A percentile compares a stretch with the other conserved stretches of the same genome.
phyloP scores from a whole-genome alignment of 2,888 invertebrate genomes.

The Heliconius aoede region DNA sequence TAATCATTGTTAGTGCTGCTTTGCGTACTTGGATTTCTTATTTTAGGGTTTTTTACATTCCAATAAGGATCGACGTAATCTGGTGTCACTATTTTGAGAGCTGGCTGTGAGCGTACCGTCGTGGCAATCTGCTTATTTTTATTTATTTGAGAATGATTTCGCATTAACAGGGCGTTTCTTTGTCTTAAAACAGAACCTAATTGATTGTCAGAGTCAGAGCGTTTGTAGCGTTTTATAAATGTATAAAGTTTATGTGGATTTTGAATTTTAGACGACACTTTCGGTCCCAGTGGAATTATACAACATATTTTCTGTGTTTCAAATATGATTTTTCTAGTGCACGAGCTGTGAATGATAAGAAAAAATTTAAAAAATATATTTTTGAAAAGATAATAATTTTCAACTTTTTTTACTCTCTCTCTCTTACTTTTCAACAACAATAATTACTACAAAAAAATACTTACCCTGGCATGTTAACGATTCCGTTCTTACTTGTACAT shows the following conservation, averaged over 20 bases:
- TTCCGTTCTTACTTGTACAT: constrained; percentile 60
- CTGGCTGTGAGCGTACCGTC: constrained; percentile 47
- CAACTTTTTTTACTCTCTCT: too few relatives aligned
- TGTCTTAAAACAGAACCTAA: constrained; percentile 59
- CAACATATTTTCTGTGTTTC: constrained; percentile 59
- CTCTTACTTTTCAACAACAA: not conserved
- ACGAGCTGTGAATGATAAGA: constrained; percentile 46
- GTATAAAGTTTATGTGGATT: constrained; percentile 51
- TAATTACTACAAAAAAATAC: constrained; percentile 25
- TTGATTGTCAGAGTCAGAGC: constrained; percentile 53
- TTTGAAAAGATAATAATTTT: not conserved
- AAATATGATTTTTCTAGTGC: constrained; percentile 42
- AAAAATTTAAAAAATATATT: constrained; percentile 30
- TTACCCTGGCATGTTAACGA: constrained; percentile 57
- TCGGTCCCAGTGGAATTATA: constrained; percentile 57
- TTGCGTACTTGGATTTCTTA: constrained; percentile 51
- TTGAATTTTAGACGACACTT: constrained; percentile 50
- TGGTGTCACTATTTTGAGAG: constrained; percentile 58
- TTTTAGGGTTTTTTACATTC: constrained; percentile 70
- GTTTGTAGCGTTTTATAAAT: constrained; percentile 45
- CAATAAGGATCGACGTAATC: constrained; percentile 72
- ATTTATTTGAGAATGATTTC: constrained; percentile 53
- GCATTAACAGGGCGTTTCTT: constrained; percentile 62
- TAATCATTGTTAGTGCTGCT: constrained; percentile 41
- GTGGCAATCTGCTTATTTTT: constrained; percentile 52